Evolutionary conservation across 2,888 invertebrate genomes (phyloP).

Genomic region (Cylindroiulus punctatus): DNA sequence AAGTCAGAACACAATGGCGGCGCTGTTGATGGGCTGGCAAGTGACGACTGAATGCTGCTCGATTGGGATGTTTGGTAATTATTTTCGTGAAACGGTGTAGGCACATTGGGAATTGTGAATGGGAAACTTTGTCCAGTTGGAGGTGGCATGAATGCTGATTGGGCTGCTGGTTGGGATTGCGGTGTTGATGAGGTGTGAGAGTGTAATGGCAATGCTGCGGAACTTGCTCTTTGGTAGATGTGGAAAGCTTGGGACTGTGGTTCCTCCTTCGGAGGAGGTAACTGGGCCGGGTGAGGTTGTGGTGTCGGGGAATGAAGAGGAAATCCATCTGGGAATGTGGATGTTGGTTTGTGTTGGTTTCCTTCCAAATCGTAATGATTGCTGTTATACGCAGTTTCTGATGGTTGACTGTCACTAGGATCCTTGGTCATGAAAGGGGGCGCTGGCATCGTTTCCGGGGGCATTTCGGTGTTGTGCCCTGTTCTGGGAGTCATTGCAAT

Average conservation of each 20-base stretch:
- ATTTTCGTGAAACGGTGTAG: conserved; percentile 14
- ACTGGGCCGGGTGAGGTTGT: not conserved
- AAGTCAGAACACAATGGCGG: conserved; percentile 9
- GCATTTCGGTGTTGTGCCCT: not conserved
- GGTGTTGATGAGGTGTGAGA: not conserved
- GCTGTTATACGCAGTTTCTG: not conserved
- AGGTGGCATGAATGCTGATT: conserved; percentile 4
- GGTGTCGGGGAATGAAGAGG: not conserved
- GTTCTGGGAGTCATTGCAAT: not conserved
- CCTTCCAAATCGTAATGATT: not conserved
- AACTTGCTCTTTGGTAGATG: not conserved
- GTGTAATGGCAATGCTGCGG: conserved; percentile 36
- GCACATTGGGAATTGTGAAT: conserved; percentile 21
- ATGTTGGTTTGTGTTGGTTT: not conserved
- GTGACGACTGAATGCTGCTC: not conserved
- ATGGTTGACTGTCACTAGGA: not conserved
- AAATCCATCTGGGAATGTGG: not conserved
- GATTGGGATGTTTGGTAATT: not conserved
- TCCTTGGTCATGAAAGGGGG: conserved; percentile 5
- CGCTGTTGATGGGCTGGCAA: not conserved
- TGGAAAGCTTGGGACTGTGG: conserved; percentile 42
- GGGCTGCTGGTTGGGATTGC: not conserved
- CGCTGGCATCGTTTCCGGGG: not conserved
- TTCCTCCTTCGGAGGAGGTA: not conserved
- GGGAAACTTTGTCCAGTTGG: not conserved